phyloP scores from a whole-genome alignment of 1,140 invertebrate species.

The Trissolcus basalis region DNA sequence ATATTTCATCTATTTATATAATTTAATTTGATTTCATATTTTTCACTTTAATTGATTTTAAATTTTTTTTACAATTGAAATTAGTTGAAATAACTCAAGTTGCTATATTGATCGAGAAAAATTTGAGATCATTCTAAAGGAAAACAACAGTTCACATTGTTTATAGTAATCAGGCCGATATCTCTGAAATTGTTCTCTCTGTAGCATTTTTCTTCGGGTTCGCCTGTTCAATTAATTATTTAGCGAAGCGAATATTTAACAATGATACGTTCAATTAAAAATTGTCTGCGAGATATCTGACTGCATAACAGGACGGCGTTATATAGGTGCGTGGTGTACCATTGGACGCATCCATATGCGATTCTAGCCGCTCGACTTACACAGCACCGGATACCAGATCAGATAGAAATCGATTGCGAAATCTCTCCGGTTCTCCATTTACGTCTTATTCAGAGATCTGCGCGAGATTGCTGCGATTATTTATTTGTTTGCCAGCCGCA shows the following conservation, averaged over 20 bases:
- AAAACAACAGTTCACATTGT: constrained; percentile 19
- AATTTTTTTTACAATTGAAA: no score
- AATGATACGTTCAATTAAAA: constrained; percentile 38
- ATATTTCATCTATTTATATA: no score
- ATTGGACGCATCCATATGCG: constrained; percentile 47
- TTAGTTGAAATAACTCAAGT: no score
- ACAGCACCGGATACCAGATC: constrained; percentile 48
- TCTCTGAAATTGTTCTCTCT: constrained; percentile 10
- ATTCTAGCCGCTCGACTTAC: constrained; percentile 47
- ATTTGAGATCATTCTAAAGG: no score
- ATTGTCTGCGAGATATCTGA: constrained; percentile 10
- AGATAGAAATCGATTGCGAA: constrained; percentile 59
- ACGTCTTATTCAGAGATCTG: constrained; percentile 60
- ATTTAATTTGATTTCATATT: no score
- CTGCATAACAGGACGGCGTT: constrained; percentile 21
- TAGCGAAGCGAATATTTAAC: constrained; percentile 35
- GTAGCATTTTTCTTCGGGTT: no score
- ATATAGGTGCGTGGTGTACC: constrained; percentile 14
- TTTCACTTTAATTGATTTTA: no score
- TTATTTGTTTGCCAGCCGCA: constrained; percentile 52
- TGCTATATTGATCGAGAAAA: no score
- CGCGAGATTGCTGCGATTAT: constrained; percentile 56
- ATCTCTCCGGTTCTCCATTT: constrained; percentile 57
- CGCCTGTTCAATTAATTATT: constrained; percentile 33
- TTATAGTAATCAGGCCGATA: constrained; percentile 17